These are phyloP conservation scores for Falco concolor DNA, from an alignment of 2,797 vertebrate genomes.

Conservation along the genomic window DNA sequence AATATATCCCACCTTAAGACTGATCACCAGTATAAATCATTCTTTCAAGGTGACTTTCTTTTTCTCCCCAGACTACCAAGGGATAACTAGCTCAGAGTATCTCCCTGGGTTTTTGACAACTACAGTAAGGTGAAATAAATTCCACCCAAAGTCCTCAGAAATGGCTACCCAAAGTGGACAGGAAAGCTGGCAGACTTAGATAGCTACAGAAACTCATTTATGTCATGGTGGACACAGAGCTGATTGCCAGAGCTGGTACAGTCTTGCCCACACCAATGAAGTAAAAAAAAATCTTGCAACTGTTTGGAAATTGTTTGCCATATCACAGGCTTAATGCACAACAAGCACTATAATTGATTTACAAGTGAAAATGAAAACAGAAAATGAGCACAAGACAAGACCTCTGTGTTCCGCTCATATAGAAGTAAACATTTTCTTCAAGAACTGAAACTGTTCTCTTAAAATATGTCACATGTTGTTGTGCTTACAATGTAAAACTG, in stretches of 20 bases:
- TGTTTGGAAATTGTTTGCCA: background rate
- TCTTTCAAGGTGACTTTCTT: background rate
- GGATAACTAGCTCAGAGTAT: background rate
- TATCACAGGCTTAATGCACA: background rate
- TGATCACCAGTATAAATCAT: background rate
- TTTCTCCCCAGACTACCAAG: background rate
- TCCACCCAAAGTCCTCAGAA: background rate
- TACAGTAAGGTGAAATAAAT: conserved; percentile 4
- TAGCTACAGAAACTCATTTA: conserved; percentile 1
- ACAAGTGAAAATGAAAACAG: background rate
- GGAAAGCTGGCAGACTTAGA: conserved; percentile 5
- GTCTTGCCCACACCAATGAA: background rate
- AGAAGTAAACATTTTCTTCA: background rate
- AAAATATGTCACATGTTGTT: background rate
- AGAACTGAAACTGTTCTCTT: background rate
- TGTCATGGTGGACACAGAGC: background rate
- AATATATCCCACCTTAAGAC: background rate
- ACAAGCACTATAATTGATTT: background rate
- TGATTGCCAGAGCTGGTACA: background rate
- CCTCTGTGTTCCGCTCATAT: background rate
- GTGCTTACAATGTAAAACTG: background rate
- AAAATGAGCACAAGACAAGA: background rate
- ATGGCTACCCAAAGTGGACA: background rate
- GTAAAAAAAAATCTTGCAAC: background rate
- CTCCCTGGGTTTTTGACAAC: background rate